Evolutionary conservation across 2,113 vertebrate species (phyloP).

Genomic region (Syngnathus floridae): DNA sequence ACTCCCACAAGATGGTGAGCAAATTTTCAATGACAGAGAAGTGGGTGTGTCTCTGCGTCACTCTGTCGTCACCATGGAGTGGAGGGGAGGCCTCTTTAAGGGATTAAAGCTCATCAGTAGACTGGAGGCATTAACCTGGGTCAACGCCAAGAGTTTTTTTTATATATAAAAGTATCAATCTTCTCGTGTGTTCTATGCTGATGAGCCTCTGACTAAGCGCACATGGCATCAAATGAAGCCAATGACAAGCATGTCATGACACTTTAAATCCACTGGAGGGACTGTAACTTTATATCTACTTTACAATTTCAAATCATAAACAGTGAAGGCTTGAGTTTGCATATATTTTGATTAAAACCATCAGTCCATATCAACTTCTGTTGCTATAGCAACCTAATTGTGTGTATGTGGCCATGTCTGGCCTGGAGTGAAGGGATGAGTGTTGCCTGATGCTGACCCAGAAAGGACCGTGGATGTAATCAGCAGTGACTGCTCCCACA

Average conservation of each 20-base stretch:
- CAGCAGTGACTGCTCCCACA: slow-evolving; percentile 51
- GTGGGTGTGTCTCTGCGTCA: slow-evolving; percentile 16
- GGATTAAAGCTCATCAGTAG: slow-evolving; percentile 32
- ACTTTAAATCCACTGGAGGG: too few species aligned
- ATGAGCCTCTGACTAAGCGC: background rate
- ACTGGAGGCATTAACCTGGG: slow-evolving; percentile 24
- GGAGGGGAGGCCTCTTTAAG: slow-evolving; percentile 19
- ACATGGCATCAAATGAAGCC: background rate
- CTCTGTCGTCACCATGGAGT: slow-evolving; percentile 25
- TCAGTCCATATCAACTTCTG: background rate
- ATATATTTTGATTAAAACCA: background rate
- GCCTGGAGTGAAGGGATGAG: slow-evolving; percentile 52
- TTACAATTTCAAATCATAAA: too few species aligned
- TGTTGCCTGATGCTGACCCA: slow-evolving; percentile 59
- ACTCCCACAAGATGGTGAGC: background rate
- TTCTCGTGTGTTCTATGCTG: background rate
- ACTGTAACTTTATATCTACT: too few species aligned
- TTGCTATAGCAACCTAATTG: slow-evolving; percentile 2
- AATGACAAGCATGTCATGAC: too few species aligned
- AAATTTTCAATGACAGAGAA: background rate
- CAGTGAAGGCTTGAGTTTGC: too few species aligned
- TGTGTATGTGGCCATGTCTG: slow-evolving; percentile 19
- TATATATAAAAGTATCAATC: slow-evolving; percentile 2
- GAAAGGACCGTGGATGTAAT: slow-evolving; percentile 52
- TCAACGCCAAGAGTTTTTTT: slow-evolving; percentile 20